Conservation (phyloP, 2,113 vertebrate genomes). For the Bubalus kerabau region DNA sequence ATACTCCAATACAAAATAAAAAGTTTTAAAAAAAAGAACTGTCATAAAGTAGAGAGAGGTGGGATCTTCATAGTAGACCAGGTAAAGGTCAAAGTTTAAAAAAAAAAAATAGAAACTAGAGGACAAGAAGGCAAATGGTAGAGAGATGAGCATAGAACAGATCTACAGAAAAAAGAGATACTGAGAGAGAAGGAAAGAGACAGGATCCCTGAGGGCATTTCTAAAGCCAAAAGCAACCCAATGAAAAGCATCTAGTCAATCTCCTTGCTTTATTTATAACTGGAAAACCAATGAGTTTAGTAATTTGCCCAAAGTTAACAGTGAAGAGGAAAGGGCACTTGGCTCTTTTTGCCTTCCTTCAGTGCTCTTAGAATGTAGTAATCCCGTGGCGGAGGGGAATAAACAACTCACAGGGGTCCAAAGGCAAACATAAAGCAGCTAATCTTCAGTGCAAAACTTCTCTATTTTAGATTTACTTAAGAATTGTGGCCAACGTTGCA, state of each 20-base stretch:
- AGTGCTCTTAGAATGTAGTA: neutral
- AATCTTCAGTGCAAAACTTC: neutral
- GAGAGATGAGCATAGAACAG: neutral
- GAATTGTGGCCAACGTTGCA: neutral
- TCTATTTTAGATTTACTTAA: neutral
- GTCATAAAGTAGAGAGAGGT: neutral
- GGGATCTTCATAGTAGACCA: neutral
- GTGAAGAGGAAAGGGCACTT: neutral
- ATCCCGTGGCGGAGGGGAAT: neutral
- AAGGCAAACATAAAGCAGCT: neutral
- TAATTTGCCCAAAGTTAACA: neutral
- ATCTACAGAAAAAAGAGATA: neutral
- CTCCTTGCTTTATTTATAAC: neutral
- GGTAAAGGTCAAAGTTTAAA: neutral
- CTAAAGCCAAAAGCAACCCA: neutral
- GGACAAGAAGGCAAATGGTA: neutral
- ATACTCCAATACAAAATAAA: neutral
- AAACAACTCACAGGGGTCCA: neutral
- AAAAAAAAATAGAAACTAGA: neutral
- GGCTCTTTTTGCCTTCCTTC: neutral
- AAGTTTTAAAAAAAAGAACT: neutral
- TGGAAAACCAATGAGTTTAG: neutral
- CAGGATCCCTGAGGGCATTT: neutral
- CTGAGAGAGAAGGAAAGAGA: neutral
- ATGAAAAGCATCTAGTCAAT: neutral